A percentile compares a stretch with the other conserved stretches of the same genome.
Conservation (phyloP, 2,113 vertebrate genomes). For the Cebus imitator region DNA sequence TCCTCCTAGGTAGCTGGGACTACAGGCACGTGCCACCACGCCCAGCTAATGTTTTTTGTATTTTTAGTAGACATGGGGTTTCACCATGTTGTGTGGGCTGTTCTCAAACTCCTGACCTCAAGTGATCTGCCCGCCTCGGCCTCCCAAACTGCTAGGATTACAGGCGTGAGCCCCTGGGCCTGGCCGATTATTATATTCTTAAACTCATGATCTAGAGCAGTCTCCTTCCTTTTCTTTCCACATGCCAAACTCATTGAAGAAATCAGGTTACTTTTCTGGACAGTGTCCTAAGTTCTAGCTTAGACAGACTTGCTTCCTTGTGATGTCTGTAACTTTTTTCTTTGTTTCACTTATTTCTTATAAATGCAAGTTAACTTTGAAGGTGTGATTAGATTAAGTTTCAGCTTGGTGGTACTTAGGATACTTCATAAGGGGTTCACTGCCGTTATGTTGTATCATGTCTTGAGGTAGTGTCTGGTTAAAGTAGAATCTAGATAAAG, state of each 20-base stretch:
- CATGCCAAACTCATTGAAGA: neutral
- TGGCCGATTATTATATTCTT: neutral
- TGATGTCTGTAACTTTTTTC: neutral
- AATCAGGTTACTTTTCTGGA: neutral
- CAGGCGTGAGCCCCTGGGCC: too few species aligned
- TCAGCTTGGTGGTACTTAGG: neutral
- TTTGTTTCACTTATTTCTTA: neutral
- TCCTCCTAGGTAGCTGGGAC: too few species aligned
- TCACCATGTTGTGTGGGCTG: too few species aligned
- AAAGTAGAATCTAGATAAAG: neutral
- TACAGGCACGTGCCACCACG: too few species aligned
- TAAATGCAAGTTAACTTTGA: neutral
- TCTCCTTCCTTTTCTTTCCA: neutral
- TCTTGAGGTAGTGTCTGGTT: neutral
- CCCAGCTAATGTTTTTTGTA: too few species aligned
- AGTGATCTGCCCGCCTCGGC: too few species aligned
- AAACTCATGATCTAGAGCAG: neutral
- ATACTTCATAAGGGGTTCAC: neutral
- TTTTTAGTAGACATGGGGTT: too few species aligned
- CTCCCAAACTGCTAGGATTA: too few species aligned
- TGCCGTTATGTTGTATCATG: neutral
- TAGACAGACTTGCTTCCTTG: neutral
- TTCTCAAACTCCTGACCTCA: too few species aligned
- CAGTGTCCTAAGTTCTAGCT: neutral
- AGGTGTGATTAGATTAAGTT: slow-evolving; percentile 3